Conservation (phyloP, 1,140 invertebrate species). For the Drosophila biarmipes region DNA sequence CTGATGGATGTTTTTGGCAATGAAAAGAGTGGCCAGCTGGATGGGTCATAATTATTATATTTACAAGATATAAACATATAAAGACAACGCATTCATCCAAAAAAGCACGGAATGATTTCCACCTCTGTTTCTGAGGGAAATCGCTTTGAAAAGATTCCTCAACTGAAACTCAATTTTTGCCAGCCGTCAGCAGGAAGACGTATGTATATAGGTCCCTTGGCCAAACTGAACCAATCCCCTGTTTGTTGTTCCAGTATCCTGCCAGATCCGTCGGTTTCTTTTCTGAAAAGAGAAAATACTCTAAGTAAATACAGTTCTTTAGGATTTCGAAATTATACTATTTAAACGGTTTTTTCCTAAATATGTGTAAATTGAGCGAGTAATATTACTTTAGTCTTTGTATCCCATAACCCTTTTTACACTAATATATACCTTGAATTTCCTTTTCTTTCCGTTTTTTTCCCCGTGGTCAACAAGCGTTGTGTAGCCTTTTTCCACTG, state of each 20-base stretch:
- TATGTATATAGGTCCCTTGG: neutral
- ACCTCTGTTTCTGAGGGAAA: neutral
- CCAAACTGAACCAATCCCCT: neutral
- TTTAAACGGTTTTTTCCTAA: too few species aligned
- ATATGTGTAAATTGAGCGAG: too few species aligned
- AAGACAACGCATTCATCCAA: neutral
- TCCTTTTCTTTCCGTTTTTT: neutral
- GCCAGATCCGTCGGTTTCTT: too few species aligned
- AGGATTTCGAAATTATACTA: too few species aligned
- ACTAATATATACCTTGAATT: neutral
- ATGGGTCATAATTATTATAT: neutral
- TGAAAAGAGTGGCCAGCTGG: neutral
- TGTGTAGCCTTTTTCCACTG: conserved; percentile 15
- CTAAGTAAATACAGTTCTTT: neutral
- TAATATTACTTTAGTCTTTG: too few species aligned
- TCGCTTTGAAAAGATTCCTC: neutral
- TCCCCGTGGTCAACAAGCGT: neutral
- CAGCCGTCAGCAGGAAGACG: neutral
- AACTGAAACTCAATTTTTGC: neutral
- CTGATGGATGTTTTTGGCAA: neutral
- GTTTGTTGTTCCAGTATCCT: neutral
- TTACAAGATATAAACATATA: neutral
- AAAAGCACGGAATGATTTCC: neutral
- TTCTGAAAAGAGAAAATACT: neutral
- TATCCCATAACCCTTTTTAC: too few species aligned